These are phyloP conservation scores for Spermophilus dauricus DNA, from an alignment of 2,113 vertebrate genomes.

Conservation along the genomic window DNA sequence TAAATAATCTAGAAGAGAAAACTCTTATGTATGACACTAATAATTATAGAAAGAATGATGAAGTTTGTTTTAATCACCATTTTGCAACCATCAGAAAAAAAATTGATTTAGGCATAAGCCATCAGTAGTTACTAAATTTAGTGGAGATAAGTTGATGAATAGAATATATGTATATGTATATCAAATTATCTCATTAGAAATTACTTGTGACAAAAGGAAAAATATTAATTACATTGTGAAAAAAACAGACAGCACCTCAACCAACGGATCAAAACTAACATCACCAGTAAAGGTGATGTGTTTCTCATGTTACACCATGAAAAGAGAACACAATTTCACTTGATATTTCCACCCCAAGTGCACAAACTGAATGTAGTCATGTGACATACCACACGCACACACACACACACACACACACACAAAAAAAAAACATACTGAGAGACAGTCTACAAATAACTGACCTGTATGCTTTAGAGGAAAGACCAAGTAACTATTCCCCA, in stretches of 20 bases:
- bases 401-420: no score
- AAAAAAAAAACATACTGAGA: not conserved
- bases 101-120: not conserved
- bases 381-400: not conserved
- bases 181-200: not conserved
- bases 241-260: not conserved
- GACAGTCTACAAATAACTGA: not conserved
- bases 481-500: not conserved
- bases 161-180: not conserved
- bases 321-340: not conserved
- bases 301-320: not conserved
- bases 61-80: not conserved
- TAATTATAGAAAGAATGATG: not conserved
- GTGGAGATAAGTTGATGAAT: not conserved
- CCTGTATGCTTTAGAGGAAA: not conserved
- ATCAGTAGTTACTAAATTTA: not conserved
- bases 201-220: not conserved
- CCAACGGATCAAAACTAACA: conserved; percentile 22
- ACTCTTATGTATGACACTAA: not conserved
- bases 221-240: not conserved
- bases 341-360: not conserved
- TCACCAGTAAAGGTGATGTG: not conserved
- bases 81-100: conserved; percentile 15
- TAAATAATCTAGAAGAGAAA: conserved; percentile 28
- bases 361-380: not conserved